These are phyloP conservation scores for Urocyon cinereoargenteus DNA, from an alignment of 2,797 vertebrate genomes.

Conservation along the genomic window DNA sequence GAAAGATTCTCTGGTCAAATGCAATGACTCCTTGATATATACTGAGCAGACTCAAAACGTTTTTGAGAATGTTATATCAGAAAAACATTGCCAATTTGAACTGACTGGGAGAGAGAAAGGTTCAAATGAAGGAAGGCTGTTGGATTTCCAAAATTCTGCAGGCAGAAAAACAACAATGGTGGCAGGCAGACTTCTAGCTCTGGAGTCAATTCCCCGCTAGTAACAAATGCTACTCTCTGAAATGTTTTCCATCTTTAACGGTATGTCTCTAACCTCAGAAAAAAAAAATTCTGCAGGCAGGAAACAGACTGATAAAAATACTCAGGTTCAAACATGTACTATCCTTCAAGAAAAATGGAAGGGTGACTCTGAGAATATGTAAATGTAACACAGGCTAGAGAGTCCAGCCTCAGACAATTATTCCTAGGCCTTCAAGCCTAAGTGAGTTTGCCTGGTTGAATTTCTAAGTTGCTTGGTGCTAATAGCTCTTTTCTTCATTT, in stretches of 20 bases:
- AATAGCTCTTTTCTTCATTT: background rate
- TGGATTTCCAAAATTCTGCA: background rate
- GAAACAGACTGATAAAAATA: background rate
- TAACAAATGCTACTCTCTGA: too few relatives aligned
- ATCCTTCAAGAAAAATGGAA: background rate
- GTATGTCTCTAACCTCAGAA: too few relatives aligned
- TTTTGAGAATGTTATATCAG: background rate
- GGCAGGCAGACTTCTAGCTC: too few relatives aligned
- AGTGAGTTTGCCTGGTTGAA: background rate
- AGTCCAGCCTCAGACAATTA: background rate
- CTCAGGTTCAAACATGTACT: background rate
- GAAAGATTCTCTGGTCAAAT: background rate
- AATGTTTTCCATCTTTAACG: too few relatives aligned
- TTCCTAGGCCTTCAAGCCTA: background rate
- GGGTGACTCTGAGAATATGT: background rate
- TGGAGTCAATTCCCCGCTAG: too few relatives aligned
- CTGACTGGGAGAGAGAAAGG: background rate
- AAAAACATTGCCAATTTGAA: background rate
- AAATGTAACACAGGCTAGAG: background rate
- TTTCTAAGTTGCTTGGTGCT: background rate
- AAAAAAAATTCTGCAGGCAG: background rate
- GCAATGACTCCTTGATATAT: background rate
- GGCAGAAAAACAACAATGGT: too few relatives aligned
- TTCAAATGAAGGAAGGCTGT: background rate
- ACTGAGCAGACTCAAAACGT: background rate